Evolutionary conservation across 2,888 invertebrate species (phyloP).

Genomic region (Bedellia somnulentella): DNA sequence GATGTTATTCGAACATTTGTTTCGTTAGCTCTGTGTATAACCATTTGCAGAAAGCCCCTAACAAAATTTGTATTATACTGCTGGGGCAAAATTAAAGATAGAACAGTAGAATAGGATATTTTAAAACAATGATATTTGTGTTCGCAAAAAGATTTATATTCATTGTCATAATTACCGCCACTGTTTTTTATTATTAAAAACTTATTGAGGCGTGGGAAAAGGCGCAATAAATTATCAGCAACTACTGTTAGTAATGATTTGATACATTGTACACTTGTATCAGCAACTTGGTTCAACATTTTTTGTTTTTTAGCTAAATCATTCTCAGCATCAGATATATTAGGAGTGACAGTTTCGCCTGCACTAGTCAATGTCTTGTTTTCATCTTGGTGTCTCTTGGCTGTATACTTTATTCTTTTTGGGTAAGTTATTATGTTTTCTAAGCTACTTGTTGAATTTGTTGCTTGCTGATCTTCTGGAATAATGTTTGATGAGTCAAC

Average conservation of each 20-base stretch:
- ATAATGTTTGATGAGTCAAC: no score
- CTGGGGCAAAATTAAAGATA: conserved; percentile 3
- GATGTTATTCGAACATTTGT: neutral
- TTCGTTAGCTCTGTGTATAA: conserved; percentile 1
- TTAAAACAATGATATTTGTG: conserved; percentile 3
- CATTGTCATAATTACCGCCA: neutral
- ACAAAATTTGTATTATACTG: conserved; percentile 5
- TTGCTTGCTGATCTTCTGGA: no score
- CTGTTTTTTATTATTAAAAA: neutral
- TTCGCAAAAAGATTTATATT: neutral
- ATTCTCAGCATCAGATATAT: no score
- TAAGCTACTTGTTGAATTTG: no score
- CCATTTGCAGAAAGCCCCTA: conserved; percentile 1
- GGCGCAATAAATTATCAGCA: neutral
- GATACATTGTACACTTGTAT: neutral
- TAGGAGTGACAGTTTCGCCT: no score
- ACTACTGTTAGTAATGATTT: neutral
- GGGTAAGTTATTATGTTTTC: no score
- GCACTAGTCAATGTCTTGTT: no score
- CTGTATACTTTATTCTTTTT: no score
- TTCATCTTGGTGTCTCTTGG: no score
- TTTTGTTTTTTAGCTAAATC: no score
- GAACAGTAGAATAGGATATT: conserved; percentile 1
- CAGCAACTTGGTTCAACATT: no score
- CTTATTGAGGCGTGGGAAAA: neutral